Evolutionary conservation across 2,797 vertebrate species (phyloP), one percentile per base, ranked within the genome.

Genomic region (Schizothorax lantsangensis): DNA sequence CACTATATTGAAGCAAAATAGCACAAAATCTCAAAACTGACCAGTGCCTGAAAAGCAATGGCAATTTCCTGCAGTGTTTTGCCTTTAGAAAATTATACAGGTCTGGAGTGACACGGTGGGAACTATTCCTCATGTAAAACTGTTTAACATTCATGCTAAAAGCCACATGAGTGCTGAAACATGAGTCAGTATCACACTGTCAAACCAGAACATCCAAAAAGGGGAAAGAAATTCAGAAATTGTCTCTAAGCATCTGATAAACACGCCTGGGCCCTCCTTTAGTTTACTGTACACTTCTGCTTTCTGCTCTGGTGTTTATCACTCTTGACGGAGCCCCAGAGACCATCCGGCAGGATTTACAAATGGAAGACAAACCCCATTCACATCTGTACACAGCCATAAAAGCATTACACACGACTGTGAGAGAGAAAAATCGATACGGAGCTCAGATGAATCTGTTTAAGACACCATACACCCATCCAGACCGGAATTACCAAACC

Each of bases 381-480:
- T 36, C 71, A 64, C 38, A 80, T 62, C 71, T 47, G 40, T 54
- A 47, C 30, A 66, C 71, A 64, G 30, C 72, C 21, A 7, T 77
- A 64, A 78, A 49, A 40, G 59, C 30, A 68, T 68, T 64, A 40
- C 74, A 78, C 59, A 69, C 23, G 15, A 66, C 73, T 52, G 12
- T n/a, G 30, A 84, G 30, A 40, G 21, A 84, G 40, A n/a, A 64
- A 54, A 84, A 79, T 85, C 74, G 26, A 79, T 79, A 43, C 0
- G 7, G 64, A 69, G 5, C 33, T 43, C 59, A 78, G 30, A 78
- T 26, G 21, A 57, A 33, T 84, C 62, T 10, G 47, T 52, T 79
- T 85, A 79, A 36, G 45, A 57, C 62, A 30, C 74, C 47, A 79
- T 6, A 69, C 36, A 64, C 26, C 72, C 71, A 45, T 15, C 74